Evolutionary conservation across 2,113 vertebrate species (phyloP), one percentile per base, ranked within the genome.

Genomic region (Hoplias malabaricus): DNA sequence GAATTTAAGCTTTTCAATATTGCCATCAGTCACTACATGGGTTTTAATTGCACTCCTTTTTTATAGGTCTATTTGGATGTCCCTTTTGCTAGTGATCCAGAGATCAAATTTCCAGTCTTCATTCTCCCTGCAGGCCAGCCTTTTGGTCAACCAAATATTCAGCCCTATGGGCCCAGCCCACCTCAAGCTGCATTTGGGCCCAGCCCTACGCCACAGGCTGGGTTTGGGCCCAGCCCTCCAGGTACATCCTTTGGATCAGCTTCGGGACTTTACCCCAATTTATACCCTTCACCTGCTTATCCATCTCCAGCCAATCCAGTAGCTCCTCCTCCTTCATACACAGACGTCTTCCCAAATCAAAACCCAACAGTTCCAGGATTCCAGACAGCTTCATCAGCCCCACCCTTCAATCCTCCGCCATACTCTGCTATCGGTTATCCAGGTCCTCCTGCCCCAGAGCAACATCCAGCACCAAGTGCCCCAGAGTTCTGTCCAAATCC

Each of bases 31-130:
- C 4, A 12, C 2, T 1, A 48, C 5, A 38, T 38, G 36, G 23
- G 2, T 25, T 21, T n/a, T 25, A 23, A 59, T 31, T 31, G 8
- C 5, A 19, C 48, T 62, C 59, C 31, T 74, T 59, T 81, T 77
- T 75, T 71, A 71, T 53, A 25, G 92, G 90, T 82, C 1, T 90
- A 85, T 76, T 67, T 93, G 86, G 92, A 91, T 80, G 88, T 93
- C 69, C 90, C 88, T 46, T 91, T 90, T 79, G 62, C 87, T 34
- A 87, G 25, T 13, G 88, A 92, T 72, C 90, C 92, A 34, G 50
- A 86, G 73, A 56, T 93, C 19, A 40, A 34, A 3, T 81, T 89
- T 33, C 90, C 90, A 4, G 14, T 93, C 38, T 14, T 87, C 14
- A 84, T 93, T 80, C 9, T 88, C 36, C 86, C 87, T 42, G 25